These are phyloP conservation scores for Leontocebus nigricollis DNA, from an alignment of 2,797 vertebrate genomes.

Conservation along the genomic window DNA sequence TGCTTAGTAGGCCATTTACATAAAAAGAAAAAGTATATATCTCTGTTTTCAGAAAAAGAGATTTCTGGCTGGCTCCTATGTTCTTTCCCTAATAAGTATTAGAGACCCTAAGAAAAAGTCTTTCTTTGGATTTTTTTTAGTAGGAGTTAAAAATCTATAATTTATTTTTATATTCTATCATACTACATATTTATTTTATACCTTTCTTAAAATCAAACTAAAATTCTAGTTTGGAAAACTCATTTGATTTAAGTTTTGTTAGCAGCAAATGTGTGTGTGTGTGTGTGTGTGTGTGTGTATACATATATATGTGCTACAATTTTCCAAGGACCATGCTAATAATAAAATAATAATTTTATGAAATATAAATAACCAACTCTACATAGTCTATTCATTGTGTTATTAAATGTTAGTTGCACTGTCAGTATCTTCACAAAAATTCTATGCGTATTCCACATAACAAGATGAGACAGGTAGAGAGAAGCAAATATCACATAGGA, in stretches of 20 bases:
- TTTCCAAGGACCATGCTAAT: background rate
- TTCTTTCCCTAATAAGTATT: background rate
- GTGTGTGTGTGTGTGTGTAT: rapidly evolving
- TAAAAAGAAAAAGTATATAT: background rate
- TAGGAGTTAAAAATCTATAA: background rate
- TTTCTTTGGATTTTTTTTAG: background rate
- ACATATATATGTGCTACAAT: background rate
- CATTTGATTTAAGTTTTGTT: slow-evolving; percentile 36
- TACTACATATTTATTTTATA: background rate
- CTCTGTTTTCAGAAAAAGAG: background rate
- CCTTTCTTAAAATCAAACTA: background rate
- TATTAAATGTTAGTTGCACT: background rate
- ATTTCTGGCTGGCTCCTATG: background rate
- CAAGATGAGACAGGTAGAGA: background rate
- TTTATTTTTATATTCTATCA: background rate
- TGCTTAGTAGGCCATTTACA: background rate
- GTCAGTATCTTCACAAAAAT: background rate
- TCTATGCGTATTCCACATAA: background rate
- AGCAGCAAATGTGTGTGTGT: background rate
- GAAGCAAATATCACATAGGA: background rate
- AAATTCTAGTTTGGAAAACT: slow-evolving; percentile 6
- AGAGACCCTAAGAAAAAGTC: background rate
- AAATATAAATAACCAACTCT: background rate
- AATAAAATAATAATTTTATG: slow-evolving; percentile 38
- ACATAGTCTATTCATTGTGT: background rate